These are phyloP conservation scores for Lepidochitona cinerea DNA, from an alignment of 2,888 invertebrate genomes.

Conservation along the genomic window DNA sequence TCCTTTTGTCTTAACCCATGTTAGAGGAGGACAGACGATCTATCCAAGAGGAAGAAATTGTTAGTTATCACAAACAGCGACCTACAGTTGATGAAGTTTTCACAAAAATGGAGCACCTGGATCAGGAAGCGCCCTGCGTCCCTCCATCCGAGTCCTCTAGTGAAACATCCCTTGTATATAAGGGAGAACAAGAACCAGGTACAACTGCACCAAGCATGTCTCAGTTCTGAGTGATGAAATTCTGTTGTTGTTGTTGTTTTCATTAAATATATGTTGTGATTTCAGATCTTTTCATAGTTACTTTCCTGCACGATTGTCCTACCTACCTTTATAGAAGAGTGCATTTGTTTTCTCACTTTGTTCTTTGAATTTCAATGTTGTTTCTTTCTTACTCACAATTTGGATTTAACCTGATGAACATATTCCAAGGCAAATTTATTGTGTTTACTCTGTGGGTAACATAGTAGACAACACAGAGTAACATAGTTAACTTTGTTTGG, in stretches of 20 bases:
- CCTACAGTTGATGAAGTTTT: constrained; percentile 23
- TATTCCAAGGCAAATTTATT: too few species aligned
- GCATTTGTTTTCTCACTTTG: too few species aligned
- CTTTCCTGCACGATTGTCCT: too few species aligned
- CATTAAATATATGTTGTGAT: background rate
- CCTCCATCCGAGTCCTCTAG: background rate
- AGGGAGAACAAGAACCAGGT: background rate
- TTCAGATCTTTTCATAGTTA: too few species aligned
- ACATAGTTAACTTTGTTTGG: too few species aligned
- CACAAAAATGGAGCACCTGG: constrained; percentile 22
- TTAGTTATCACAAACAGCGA: constrained; percentile 16
- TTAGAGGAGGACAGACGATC: constrained; percentile 21
- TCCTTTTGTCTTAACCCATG: background rate
- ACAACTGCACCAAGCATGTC: background rate
- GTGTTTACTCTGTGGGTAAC: too few species aligned
- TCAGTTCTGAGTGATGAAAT: too few species aligned
- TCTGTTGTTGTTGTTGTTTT: background rate
- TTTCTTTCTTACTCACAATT: too few species aligned
- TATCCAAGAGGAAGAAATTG: constrained; percentile 24
- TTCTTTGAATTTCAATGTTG: too few species aligned
- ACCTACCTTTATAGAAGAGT: too few species aligned
- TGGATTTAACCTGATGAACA: too few species aligned
- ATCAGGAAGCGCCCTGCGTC: constrained; percentile 11
- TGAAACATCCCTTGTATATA: background rate
- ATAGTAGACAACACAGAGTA: too few species aligned